These are phyloP conservation scores for Hemichromis elongatus DNA, from an alignment of 2,113 vertebrate species.

Conservation along the genomic window DNA sequence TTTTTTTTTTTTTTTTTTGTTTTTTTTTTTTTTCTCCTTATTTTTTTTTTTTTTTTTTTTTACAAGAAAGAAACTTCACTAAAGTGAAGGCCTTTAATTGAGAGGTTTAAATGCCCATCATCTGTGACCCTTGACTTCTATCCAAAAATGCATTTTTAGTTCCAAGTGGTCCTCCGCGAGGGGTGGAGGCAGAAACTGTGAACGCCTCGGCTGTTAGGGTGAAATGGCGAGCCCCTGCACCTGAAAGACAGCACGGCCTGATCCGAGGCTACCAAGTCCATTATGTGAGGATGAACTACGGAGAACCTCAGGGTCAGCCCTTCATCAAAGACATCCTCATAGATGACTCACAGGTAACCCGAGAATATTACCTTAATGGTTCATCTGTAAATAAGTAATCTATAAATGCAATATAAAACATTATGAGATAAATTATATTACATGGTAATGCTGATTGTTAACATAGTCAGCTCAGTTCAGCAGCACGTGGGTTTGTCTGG, in stretches of 20 bases:
- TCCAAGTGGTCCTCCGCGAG: constrained; percentile 94
- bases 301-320: constrained; percentile 86
- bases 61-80: background rate
- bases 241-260: constrained; percentile 89
- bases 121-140: constrained; percentile 72
- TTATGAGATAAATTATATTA: background rate
- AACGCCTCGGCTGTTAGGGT: constrained; percentile 93
- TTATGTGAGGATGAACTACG: constrained; percentile 88
- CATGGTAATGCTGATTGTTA: background rate
- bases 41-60: too few relatives aligned
- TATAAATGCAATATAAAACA: background rate
- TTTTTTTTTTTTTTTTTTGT: background rate
- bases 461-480: background rate
- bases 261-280: constrained; percentile 96
- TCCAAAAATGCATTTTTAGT: constrained; percentile 95
- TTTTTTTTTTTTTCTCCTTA: too few relatives aligned
- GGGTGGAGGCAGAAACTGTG: constrained; percentile 92
- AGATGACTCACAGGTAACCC: constrained; percentile 88
- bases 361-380: background rate
- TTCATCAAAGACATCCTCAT: constrained; percentile 93
- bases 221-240: constrained; percentile 89
- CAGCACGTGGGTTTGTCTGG: background rate
- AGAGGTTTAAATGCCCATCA: constrained; percentile 45
- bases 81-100: constrained; percentile 21
- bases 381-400: background rate